Conservation (phyloP, 2,113 vertebrate genomes). For the Opisthocomus hoazin region DNA sequence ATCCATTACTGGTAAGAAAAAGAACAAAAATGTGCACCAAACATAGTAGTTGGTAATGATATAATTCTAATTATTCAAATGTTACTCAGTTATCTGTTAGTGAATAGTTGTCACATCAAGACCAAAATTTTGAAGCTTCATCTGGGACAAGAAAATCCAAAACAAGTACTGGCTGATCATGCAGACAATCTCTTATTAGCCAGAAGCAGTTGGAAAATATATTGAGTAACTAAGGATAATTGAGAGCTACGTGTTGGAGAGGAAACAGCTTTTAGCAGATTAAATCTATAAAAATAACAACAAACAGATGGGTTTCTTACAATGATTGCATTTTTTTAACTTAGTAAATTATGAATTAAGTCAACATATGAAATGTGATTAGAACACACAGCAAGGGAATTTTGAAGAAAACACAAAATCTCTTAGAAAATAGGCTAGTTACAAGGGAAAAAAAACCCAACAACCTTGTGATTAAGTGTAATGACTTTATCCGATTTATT, state of each 20-base stretch:
- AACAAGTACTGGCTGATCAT: conserved; percentile 24
- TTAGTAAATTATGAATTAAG: conserved; percentile 9
- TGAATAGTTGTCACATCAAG: conserved; percentile 35
- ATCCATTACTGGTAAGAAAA: neutral
- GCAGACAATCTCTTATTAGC: conserved; percentile 51
- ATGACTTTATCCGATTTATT: neutral
- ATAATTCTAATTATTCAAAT: neutral
- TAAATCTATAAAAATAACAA: conserved; percentile 27
- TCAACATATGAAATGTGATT: neutral
- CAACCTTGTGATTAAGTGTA: neutral
- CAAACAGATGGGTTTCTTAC: conserved; percentile 18
- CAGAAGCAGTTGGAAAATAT: conserved; percentile 61
- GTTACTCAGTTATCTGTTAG: neutral
- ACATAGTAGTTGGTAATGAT: neutral
- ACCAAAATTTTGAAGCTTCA: neutral
- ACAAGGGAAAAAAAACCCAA: neutral
- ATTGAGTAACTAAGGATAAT: conserved; percentile 63
- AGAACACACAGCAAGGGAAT: conserved; percentile 6
- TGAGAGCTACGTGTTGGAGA: conserved; percentile 62
- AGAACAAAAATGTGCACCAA: neutral
- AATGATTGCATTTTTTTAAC: neutral
- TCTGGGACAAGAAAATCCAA: conserved; percentile 12
- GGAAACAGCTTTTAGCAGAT: conserved; percentile 61
- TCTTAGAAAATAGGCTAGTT: neutral
- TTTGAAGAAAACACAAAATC: neutral